Base-by-base conservation (phyloP, 1,140 invertebrate genomes). In the Anadara kagoshimensis region DNA sequence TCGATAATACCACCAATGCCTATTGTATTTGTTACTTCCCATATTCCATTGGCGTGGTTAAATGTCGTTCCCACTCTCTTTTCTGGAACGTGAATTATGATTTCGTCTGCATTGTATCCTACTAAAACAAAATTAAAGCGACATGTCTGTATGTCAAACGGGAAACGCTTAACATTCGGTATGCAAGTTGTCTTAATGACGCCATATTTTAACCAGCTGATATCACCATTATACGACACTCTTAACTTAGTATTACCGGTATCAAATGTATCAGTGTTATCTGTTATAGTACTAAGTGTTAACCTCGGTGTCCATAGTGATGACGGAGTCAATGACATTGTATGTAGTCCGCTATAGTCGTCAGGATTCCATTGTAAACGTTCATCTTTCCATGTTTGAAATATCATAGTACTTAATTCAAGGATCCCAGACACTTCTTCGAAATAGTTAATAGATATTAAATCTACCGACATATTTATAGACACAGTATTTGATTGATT, bases 121-220 rank as follows among this genome's bases (percentile, higher is more conserved):
- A 18, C 14, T 44, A 49, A 26, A 49, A 49, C 16, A 36, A 63
- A 18, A 1, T 3, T 51, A 49, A 18, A 26, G 16, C 45, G 14
- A 63, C 24, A 8, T 44, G 44, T 12, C 24, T 62, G 59, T 22
- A 8, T 49, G 44, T 65, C 62, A 7, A 65, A 63, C 0, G 61
- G 61, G 20, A 63, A 63, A 45, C 10, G 16, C n/a, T 18, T 18
- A 45, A 63, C 36, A 63, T 63, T 49, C 16, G 44, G 5, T 20
- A 22, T n/a, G 45, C 61, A 63, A 45, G 26, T 63, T 45, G 62
- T 47, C 8, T 53, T 49, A 12, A 51, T 29, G 12, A 65, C 29
- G 8, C 18, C 62, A 5, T 47, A 24, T 18, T 26, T 24, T 10
- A 47, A 51, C 62, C 62, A 65, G 18, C 2, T n/a, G 8, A 65